These are phyloP conservation scores for Bombus pyrosoma DNA, from an alignment of 1,140 invertebrate species.

Conservation along the genomic window DNA sequence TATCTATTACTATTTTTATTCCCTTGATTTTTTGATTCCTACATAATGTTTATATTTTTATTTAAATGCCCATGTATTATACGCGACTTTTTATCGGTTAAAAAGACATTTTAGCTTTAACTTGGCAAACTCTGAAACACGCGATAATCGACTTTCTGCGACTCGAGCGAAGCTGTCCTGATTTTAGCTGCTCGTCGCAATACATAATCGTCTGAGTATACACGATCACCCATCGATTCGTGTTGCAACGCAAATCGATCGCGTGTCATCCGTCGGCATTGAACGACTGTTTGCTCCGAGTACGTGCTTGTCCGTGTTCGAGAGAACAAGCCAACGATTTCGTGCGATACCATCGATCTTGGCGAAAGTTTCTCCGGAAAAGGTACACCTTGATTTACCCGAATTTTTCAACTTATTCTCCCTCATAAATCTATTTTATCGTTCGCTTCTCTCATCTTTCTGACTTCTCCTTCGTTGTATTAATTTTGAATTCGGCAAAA, in stretches of 20 bases:
- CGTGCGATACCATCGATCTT: background rate
- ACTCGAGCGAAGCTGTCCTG: background rate
- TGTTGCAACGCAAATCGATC: slow-evolving; percentile 46
- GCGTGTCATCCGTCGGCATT: slow-evolving; percentile 33
- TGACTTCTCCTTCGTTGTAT: background rate
- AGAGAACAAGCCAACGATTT: background rate
- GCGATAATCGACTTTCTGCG: background rate
- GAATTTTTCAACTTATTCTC: background rate
- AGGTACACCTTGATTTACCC: background rate
- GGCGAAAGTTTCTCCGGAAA: background rate
- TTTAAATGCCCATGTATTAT: too few relatives aligned
- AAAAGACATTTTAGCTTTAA: too few relatives aligned
- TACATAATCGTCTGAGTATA: slow-evolving; percentile 31
- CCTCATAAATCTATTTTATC: background rate
- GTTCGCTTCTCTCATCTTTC: background rate
- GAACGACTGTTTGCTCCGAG: slow-evolving; percentile 20
- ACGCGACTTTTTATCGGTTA: too few relatives aligned
- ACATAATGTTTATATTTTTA: too few relatives aligned
- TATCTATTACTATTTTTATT: too few relatives aligned
- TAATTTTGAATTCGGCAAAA: background rate
- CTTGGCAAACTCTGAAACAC: too few relatives aligned
- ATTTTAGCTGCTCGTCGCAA: background rate
- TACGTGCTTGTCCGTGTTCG: slow-evolving; percentile 16
- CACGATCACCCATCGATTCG: slow-evolving; percentile 29
- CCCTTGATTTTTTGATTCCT: rapidly evolving